Evolutionary conservation across 2,888 invertebrate species (phyloP).

Genomic region (Chymomyza caudatula): DNA sequence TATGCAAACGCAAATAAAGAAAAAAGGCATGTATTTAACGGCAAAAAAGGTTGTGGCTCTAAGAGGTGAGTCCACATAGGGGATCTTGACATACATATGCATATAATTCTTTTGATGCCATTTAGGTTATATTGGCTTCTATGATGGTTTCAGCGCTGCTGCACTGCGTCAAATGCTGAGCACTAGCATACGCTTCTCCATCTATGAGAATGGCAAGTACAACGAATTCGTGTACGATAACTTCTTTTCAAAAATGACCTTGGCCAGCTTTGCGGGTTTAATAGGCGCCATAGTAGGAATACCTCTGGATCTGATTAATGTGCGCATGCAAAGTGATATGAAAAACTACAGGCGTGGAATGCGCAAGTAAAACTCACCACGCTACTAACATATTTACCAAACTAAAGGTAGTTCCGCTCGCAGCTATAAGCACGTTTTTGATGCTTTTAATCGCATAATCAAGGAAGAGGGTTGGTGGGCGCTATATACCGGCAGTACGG

Average conservation of each 20-base stretch:
- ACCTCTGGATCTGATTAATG: constrained; percentile 44
- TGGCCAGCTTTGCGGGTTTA: constrained; percentile 36
- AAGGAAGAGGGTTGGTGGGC: constrained; percentile 37
- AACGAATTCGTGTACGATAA: constrained; percentile 12
- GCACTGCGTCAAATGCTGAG: constrained; percentile 32
- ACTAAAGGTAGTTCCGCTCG: neutral
- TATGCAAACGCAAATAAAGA: constrained; percentile 40
- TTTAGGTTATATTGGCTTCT: constrained; percentile 32
- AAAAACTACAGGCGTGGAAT: constrained; percentile 4
- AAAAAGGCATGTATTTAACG: constrained; percentile 22
- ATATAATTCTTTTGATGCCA: neutral
- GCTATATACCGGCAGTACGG: constrained; percentile 32
- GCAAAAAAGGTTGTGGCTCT: constrained; percentile 14
- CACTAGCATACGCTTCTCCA: constrained; percentile 39
- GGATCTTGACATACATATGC: neutral
- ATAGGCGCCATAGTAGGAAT: constrained; percentile 29
- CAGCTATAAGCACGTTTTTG: constrained; percentile 29
- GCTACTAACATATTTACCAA: no score
- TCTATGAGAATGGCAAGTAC: constrained; percentile 35
- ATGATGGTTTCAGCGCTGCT: constrained; percentile 49
- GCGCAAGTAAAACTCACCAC: constrained; percentile 35
- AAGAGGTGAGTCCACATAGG: constrained; percentile 20
- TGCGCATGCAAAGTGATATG: constrained; percentile 51
- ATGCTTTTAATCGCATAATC: constrained; percentile 19
- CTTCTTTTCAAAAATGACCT: constrained; percentile 14